Conservation (phyloP, 2,113 vertebrate genomes). For the Thamnaconus septentrionalis region DNA sequence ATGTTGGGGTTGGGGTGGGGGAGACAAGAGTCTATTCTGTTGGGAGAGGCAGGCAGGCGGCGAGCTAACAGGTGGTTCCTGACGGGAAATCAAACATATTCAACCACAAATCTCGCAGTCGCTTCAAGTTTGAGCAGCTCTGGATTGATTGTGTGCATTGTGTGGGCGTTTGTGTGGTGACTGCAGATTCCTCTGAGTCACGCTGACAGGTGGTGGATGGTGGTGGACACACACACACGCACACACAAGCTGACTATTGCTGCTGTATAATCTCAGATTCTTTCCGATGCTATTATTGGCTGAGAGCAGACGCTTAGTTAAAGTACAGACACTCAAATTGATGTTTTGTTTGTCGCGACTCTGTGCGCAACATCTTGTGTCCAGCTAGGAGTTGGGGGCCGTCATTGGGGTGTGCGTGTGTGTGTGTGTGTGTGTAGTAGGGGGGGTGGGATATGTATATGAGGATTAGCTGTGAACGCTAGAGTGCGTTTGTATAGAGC, state of each 20-base stretch:
- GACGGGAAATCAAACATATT: no score
- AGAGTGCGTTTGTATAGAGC: constrained; percentile 14
- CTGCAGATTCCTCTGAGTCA: constrained; percentile 51
- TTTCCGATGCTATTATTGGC: constrained; percentile 32
- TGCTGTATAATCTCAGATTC: constrained; percentile 37
- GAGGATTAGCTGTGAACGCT: constrained; percentile 42
- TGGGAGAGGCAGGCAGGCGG: no score
- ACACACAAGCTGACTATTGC: constrained; percentile 25
- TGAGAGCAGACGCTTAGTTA: constrained; percentile 40
- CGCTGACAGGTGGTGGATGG: constrained; percentile 58
- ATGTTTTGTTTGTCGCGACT: constrained; percentile 7
- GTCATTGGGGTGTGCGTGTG: constrained; percentile 38
- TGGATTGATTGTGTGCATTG: constrained; percentile 10
- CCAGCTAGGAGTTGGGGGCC: constrained; percentile 53
- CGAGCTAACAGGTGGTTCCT: no score
- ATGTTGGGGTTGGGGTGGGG: no score
- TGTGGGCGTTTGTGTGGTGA: constrained; percentile 27
- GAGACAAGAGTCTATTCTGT: neutral
- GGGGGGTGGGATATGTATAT: constrained; percentile 44
- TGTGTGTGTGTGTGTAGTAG: constrained; percentile 12
- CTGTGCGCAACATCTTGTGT: constrained; percentile 20
- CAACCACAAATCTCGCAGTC: no score
- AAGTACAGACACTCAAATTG: constrained; percentile 5
- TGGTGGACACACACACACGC: constrained; percentile 34
- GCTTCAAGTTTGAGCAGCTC: neutral